A percentile compares a stretch with the other conserved stretches of the same genome.
Conservation (phyloP, 2,113 vertebrate genomes). For the Lophius piscatorius region DNA sequence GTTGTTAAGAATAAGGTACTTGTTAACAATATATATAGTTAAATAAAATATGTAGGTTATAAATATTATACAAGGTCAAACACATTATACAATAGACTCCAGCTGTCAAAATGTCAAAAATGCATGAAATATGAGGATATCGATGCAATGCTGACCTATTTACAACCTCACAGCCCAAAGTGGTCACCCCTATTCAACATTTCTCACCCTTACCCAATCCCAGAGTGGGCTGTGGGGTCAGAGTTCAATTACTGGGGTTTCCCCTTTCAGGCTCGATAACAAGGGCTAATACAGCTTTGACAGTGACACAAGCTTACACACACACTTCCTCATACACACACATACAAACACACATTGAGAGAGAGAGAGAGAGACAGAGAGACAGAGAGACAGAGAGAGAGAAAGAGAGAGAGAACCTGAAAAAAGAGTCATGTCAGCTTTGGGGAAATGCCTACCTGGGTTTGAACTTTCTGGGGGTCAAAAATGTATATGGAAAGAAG, state of each 20-base stretch:
- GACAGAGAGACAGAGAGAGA: neutral
- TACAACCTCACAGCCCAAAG: conserved; percentile 30
- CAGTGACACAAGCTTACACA: conserved; percentile 33
- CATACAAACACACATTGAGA: conserved; percentile 12
- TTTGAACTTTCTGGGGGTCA: conserved; percentile 40
- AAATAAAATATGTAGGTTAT: too few relatives aligned
- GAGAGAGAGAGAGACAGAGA: neutral
- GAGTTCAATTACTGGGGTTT: conserved; percentile 63
- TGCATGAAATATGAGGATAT: conserved; percentile 60
- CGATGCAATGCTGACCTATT: conserved; percentile 52
- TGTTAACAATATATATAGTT: too few relatives aligned
- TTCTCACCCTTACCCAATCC: conserved; percentile 60
- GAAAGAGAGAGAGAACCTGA: neutral
- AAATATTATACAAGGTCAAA: conserved; percentile 37
- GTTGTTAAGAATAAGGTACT: too few relatives aligned
- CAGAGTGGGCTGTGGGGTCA: conserved; percentile 47
- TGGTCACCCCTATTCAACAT: conserved; percentile 38
- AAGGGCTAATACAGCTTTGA: conserved; percentile 49
- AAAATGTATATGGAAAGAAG: conserved; percentile 28
- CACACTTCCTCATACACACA: conserved; percentile 21
- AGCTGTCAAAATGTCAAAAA: conserved; percentile 9
- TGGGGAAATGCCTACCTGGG: conserved; percentile 31
- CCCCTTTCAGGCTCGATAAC: conserved; percentile 68
- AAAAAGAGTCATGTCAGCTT: conserved; percentile 30
- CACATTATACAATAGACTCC: neutral